Conservation (phyloP, 1,140 invertebrate genomes). For the Monochamus saltuarius region DNA sequence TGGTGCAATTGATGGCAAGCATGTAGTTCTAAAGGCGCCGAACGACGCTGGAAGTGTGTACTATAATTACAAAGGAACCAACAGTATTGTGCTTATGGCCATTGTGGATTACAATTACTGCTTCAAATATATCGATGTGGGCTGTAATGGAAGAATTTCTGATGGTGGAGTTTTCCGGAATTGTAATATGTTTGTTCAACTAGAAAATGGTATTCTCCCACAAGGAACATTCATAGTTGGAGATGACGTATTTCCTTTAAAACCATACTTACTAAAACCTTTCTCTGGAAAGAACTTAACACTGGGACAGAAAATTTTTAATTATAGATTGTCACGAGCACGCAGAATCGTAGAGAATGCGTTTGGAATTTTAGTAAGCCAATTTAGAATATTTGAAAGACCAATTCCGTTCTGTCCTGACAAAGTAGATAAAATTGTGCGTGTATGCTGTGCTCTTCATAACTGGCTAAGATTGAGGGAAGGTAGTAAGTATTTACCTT, state of each 20-base stretch:
- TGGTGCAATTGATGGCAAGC: background rate
- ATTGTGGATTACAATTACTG: slow-evolving; percentile 44
- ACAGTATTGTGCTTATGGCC: slow-evolving; percentile 39
- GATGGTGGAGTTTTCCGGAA: slow-evolving; percentile 39
- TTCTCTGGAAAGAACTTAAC: slow-evolving; percentile 13
- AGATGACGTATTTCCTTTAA: slow-evolving; percentile 19
- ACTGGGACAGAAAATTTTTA: slow-evolving; percentile 10
- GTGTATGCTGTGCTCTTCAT: slow-evolving; percentile 18
- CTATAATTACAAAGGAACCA: slow-evolving; percentile 26
- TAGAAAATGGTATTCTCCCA: slow-evolving; percentile 14
- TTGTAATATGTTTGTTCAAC: background rate
- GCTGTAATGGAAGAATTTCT: slow-evolving; percentile 39
- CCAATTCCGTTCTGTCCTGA: slow-evolving; percentile 10
- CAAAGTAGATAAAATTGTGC: slow-evolving; percentile 21
- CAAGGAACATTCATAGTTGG: slow-evolving; percentile 9
- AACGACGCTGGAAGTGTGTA: slow-evolving; percentile 19
- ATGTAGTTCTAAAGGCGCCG: slow-evolving; percentile 5
- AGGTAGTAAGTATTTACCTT: slow-evolving; percentile 9
- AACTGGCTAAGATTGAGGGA: slow-evolving; percentile 10
- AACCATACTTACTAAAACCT: too few species aligned
- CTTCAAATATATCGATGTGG: slow-evolving; percentile 43
- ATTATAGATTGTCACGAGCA: slow-evolving; percentile 20
- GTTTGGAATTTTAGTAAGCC: slow-evolving; percentile 19
- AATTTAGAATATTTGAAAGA: slow-evolving; percentile 25
- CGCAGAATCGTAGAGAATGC: slow-evolving; percentile 21